Evolutionary conservation across 2,888 invertebrate genomes (phyloP).

Genomic region (Perithous albicinctus): DNA sequence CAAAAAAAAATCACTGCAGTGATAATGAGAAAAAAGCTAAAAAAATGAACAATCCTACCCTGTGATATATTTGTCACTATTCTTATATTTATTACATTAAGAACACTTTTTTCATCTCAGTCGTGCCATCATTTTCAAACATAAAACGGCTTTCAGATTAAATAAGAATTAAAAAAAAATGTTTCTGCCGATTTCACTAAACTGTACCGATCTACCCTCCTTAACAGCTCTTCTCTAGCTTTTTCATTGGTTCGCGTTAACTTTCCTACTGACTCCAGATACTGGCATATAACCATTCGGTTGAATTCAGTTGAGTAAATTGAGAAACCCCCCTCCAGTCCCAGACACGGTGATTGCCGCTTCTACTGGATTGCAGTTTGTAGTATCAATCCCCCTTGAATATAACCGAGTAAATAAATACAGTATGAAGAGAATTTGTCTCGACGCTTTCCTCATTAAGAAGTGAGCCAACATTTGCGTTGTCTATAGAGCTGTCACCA

Average conservation of each 20-base stretch:
- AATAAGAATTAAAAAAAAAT: no score
- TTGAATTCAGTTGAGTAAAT: background rate
- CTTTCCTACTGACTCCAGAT: background rate
- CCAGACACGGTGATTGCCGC: background rate
- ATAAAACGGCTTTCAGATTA: no score
- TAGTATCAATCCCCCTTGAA: background rate
- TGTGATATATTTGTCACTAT: no score
- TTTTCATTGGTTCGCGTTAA: background rate
- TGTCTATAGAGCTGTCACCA: background rate
- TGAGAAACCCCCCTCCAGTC: background rate
- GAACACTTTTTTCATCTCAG: no score
- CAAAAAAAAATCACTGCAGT: no score
- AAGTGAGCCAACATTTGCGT: conserved; percentile 58
- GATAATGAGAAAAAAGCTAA: no score
- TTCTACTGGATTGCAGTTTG: background rate
- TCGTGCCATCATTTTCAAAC: no score
- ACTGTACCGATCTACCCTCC: background rate
- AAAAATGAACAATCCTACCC: no score
- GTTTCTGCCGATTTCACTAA: no score
- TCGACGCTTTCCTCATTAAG: conserved; percentile 57
- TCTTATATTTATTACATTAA: no score
- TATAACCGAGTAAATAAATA: background rate
- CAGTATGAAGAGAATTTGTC: conserved; percentile 25
- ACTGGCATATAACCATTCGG: background rate
- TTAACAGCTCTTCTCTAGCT: background rate